Evolutionary conservation across 2,113 vertebrate species (phyloP).

Genomic region (Epinephelus moara): DNA sequence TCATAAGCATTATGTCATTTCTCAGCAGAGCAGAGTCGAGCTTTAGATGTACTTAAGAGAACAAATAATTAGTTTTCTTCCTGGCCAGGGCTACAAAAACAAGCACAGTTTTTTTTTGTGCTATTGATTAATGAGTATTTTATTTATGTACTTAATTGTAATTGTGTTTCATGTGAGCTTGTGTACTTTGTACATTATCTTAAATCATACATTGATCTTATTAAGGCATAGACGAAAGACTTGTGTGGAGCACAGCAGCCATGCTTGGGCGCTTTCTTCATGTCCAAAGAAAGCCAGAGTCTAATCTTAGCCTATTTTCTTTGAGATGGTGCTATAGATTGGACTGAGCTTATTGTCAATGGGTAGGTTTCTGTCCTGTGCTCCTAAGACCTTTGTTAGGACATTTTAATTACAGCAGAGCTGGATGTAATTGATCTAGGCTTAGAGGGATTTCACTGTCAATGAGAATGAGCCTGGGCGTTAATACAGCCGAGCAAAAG

Average conservation of each 20-base stretch:
- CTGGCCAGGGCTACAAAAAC: slow-evolving; percentile 50
- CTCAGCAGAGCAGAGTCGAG: slow-evolving; percentile 72
- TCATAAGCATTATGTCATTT: slow-evolving; percentile 79
- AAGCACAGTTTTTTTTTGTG: slow-evolving; percentile 18
- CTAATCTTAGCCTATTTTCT: slow-evolving; percentile 54
- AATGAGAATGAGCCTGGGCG: slow-evolving; percentile 78
- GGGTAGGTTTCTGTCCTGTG: slow-evolving; percentile 69
- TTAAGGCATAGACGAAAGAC: slow-evolving; percentile 21
- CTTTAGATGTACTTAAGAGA: slow-evolving; percentile 78
- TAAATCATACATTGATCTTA: slow-evolving; percentile 49
- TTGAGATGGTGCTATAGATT: slow-evolving; percentile 67
- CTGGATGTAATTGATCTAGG: slow-evolving; percentile 83
- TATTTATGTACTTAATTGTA: slow-evolving; percentile 26
- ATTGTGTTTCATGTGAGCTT: slow-evolving; percentile 2
- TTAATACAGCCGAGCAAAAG: slow-evolving; percentile 77
- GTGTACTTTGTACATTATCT: slow-evolving; percentile 23
- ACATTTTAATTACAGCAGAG: slow-evolving; percentile 86
- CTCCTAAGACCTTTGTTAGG: slow-evolving; percentile 83
- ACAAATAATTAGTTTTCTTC: slow-evolving; percentile 74
- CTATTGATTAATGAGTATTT: slow-evolving; percentile 29
- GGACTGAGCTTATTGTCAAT: slow-evolving; percentile 69
- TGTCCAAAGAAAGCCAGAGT: slow-evolving; percentile 35
- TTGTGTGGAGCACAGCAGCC: slow-evolving; percentile 27
- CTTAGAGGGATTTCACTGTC: slow-evolving; percentile 83
- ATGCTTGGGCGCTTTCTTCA: slow-evolving; percentile 11